These are phyloP conservation scores for Pedionomus torquatus DNA, from an alignment of 2,113 vertebrate genomes.

Conservation along the genomic window DNA sequence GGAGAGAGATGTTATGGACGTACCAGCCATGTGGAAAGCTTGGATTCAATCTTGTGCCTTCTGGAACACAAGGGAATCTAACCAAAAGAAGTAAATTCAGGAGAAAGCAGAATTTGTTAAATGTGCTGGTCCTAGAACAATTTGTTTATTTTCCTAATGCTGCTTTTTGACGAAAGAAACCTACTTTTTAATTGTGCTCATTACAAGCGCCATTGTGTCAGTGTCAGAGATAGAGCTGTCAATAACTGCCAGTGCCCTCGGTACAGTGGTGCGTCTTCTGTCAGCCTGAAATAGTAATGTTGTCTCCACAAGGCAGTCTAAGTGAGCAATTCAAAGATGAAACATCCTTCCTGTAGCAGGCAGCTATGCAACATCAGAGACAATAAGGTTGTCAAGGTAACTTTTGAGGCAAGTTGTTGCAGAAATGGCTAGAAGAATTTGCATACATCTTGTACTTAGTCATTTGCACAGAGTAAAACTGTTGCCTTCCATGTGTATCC, in stretches of 20 bases:
- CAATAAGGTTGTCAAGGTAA: background rate
- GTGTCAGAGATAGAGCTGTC: background rate
- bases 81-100: background rate
- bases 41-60: background rate
- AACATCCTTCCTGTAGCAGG: background rate
- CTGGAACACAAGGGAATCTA: background rate
- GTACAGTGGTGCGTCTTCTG: background rate
- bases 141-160: background rate
- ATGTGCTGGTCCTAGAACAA: background rate
- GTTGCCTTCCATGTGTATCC: background rate
- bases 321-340: background rate
- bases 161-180: background rate
- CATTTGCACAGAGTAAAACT: background rate
- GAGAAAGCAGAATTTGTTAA: background rate
- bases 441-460: background rate
- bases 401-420: background rate
- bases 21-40: background rate
- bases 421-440: background rate
- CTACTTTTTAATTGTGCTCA: background rate
- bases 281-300: background rate
- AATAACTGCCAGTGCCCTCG: background rate
- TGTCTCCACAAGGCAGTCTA: background rate
- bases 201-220: rapidly evolving
- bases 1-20: background rate
- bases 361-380: background rate